Conservation (phyloP, 1,140 invertebrate genomes). For the Caenorhabditis inopinata region DNA sequence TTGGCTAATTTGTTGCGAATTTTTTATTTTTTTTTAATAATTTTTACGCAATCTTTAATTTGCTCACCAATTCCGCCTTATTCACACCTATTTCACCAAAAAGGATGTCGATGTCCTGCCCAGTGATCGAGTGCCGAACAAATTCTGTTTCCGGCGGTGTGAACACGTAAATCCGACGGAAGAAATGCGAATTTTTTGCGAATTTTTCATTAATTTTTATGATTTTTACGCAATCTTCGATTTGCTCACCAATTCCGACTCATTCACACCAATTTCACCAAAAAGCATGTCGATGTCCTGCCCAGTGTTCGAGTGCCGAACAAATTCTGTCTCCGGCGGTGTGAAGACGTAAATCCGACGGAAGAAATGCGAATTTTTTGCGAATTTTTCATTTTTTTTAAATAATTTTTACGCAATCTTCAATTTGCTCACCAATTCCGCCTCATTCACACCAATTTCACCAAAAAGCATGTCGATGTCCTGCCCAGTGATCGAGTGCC, state of each 20-base stretch:
- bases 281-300: background rate
- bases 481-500: background rate
- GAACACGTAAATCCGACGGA: no score
- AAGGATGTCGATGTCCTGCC: background rate
- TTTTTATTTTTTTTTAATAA: background rate
- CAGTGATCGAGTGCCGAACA: no score
- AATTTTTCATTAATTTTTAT: no score
- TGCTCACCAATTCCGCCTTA: background rate
- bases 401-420: background rate
- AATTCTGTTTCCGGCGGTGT: no score
- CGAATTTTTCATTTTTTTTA: no score
- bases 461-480: background rate
- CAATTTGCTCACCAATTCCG: background rate
- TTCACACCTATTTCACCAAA: background rate
- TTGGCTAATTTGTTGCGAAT: no score
- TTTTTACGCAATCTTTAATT: background rate
- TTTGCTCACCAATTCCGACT: background rate
- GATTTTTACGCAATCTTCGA: no score
- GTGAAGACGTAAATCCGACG: background rate
- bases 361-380: no score
- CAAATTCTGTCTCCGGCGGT: background rate
- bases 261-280: background rate
- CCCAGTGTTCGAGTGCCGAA: background rate
- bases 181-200: no score
- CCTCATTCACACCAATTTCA: background rate